A percentile compares a stretch with the other conserved stretches of the same genome.
Evolutionary conservation across 2,797 vertebrate species (phyloP).

Genomic region (Enteromius viviparus): DNA sequence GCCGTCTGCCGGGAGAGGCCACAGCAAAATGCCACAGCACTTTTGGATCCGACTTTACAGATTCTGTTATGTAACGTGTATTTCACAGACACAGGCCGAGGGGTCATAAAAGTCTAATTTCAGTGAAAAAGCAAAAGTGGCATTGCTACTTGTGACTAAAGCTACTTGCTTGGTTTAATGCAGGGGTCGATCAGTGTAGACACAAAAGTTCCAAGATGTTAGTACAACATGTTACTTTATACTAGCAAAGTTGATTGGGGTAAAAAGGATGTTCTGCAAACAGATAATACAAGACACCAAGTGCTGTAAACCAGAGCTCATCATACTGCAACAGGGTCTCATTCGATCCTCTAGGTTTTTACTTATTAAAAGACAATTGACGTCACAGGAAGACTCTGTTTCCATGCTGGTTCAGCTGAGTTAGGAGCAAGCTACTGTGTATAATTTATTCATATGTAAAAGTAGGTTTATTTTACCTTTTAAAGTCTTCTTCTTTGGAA

Average conservation of each 20-base stretch:
- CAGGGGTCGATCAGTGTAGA: background rate
- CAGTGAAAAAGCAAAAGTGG: background rate
- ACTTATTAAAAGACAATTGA: constrained; percentile 73
- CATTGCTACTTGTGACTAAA: background rate
- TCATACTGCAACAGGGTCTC: constrained; percentile 40
- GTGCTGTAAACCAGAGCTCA: constrained; percentile 17
- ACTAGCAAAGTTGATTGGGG: background rate
- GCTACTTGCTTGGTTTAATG: background rate
- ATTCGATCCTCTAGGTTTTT: constrained; percentile 70
- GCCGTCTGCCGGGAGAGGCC: background rate
- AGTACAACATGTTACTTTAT: background rate
- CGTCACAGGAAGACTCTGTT: constrained; percentile 72
- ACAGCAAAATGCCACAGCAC: background rate
- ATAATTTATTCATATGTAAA: constrained; percentile 73
- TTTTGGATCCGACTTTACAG: background rate
- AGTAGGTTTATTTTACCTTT: constrained; percentile 31
- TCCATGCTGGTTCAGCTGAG: constrained; percentile 56
- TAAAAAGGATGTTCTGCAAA: constrained; percentile 17
- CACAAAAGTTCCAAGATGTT: background rate
- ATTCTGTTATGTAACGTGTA: constrained; percentile 14
- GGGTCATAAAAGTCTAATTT: background rate
- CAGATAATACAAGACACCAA: background rate
- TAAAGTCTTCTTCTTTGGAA: background rate
- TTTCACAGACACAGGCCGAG: background rate
- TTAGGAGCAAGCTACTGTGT: constrained; percentile 44